Percentiles rank a stretch among this genome's conserved stretches.
Conservation (phyloP, 2,888 invertebrate species). For the Phania funesta region DNA sequence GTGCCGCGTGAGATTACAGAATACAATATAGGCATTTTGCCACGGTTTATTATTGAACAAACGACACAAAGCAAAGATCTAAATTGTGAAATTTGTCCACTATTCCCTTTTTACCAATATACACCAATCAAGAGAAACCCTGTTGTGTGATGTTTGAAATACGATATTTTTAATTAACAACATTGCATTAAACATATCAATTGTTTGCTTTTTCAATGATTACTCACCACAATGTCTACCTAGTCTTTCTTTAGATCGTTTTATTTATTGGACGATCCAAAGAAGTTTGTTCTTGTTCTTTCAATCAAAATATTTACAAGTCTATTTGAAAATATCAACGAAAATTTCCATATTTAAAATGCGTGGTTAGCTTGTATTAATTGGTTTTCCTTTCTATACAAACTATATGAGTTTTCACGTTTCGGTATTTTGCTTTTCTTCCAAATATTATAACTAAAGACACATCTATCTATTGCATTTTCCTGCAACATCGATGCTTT, state of each 20-base stretch:
- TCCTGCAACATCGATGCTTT: no score
- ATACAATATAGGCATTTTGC: slow-evolving; percentile 92
- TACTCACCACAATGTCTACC: slow-evolving; percentile 48
- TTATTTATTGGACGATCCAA: background rate
- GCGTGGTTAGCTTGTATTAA: background rate
- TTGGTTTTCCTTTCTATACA: background rate
- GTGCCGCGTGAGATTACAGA: slow-evolving; percentile 93
- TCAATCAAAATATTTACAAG: background rate
- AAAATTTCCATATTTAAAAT: background rate
- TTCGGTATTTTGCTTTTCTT: no score
- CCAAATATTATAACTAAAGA: no score
- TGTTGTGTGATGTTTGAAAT: background rate
- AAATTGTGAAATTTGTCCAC: slow-evolving; percentile 25
- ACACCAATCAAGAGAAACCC: background rate
- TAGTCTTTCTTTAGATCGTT: slow-evolving; percentile 8
- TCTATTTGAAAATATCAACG: background rate
- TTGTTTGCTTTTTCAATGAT: slow-evolving; percentile 17
- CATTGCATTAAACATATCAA: background rate
- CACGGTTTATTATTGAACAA: background rate
- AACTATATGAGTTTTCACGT: no score
- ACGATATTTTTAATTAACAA: slow-evolving; percentile 4
- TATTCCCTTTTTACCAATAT: background rate
- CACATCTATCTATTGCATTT: no score
- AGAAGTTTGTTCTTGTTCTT: background rate
- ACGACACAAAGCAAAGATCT: background rate